phyloP scores from a whole-genome alignment of 1,140 invertebrate species.

The Odontomachus brunneus region DNA sequence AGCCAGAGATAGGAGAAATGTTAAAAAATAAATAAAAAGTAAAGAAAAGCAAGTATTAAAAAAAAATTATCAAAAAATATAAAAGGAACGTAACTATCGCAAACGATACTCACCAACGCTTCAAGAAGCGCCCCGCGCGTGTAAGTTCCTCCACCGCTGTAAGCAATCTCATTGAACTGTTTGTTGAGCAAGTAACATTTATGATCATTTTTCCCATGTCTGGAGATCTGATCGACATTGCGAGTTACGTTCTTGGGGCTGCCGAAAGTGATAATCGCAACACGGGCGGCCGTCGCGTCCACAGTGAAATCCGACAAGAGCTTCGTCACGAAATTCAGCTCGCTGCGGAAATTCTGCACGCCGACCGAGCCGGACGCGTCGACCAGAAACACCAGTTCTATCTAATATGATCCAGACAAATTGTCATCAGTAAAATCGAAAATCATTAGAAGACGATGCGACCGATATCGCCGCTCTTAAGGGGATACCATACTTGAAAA shows the following conservation, averaged over 20 bases:
- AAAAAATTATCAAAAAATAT: no score
- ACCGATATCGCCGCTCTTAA: not conserved
- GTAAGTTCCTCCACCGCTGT: slow-evolving; percentile 89
- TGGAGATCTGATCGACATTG: slow-evolving; percentile 88
- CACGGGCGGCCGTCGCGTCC: slow-evolving; percentile 87
- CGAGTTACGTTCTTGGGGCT: slow-evolving; percentile 83
- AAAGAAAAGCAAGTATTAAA: no score
- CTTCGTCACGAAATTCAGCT: slow-evolving; percentile 90
- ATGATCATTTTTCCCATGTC: slow-evolving; percentile 82
- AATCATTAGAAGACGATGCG: no score
- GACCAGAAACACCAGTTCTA: slow-evolving; percentile 90
- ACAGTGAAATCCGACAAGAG: slow-evolving; percentile 90
- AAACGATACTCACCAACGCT: slow-evolving; percentile 86
- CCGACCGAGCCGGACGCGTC: slow-evolving; percentile 90
- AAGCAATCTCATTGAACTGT: slow-evolving; percentile 87
- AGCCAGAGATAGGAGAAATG: no score
- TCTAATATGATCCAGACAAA: slow-evolving; percentile 69
- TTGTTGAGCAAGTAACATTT: slow-evolving; percentile 89
- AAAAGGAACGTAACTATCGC: no score
- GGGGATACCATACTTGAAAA: no score
- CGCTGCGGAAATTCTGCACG: slow-evolving; percentile 88
- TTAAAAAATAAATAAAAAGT: no score
- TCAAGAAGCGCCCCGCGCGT: slow-evolving; percentile 89
- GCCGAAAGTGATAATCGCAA: slow-evolving; percentile 89
- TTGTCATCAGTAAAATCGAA: not conserved